phyloP scores from a whole-genome alignment of 1,140 invertebrate species.

The Formica selysi region DNA sequence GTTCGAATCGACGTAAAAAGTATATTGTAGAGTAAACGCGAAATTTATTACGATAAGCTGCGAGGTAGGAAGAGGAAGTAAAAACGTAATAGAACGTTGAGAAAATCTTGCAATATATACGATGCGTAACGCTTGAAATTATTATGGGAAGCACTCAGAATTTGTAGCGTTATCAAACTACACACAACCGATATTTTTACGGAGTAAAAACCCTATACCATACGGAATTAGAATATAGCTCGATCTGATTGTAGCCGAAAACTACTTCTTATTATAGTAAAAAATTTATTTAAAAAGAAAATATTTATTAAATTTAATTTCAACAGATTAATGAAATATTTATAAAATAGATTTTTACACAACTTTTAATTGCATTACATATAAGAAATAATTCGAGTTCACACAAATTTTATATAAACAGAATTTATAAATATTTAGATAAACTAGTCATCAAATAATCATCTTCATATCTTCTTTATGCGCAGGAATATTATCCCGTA shows the following conservation, averaged over 20 bases:
- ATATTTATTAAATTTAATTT: background rate
- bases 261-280: background rate
- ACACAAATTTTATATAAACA: background rate
- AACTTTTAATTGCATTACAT: background rate
- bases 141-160: conserved; percentile 7
- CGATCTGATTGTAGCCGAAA: background rate
- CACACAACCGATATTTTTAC: background rate
- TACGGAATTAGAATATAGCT: conserved; percentile 13
- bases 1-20: conserved; percentile 16
- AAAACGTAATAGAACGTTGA: conserved; percentile 41
- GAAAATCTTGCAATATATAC: conserved; percentile 4
- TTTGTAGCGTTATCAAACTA: conserved; percentile 10
- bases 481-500: background rate
- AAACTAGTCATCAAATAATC: background rate
- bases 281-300: background rate
- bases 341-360: background rate
- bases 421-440: background rate
- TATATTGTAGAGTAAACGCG: conserved; percentile 9
- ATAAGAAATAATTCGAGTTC: background rate
- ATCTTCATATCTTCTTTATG: background rate
- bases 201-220: background rate
- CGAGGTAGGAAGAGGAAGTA: background rate
- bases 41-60: conserved; percentile 32
- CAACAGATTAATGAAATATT: no score
- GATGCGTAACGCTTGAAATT: conserved; percentile 22